phyloP scores from a whole-genome alignment of 92 coral and sea anemone species.

The Montipora capitata region DNA sequence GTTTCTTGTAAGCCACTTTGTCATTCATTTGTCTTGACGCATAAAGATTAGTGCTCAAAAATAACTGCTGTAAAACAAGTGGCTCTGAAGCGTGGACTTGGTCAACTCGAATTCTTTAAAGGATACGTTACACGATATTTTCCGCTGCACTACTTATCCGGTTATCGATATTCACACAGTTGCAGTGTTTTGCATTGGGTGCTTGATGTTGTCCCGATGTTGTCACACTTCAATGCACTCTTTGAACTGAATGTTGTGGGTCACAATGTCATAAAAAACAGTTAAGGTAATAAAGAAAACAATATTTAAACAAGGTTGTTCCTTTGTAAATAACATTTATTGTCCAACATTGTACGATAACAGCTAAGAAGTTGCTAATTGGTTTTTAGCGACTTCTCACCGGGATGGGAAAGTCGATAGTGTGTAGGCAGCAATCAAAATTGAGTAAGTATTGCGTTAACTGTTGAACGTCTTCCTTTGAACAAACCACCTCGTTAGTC shows the following conservation, averaged over 20 bases:
- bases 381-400: not conserved
- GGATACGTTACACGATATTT: not conserved
- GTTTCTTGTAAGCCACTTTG: slow-evolving; percentile 17
- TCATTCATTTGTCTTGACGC: slow-evolving; percentile 33
- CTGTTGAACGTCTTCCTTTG: too few relatives aligned
- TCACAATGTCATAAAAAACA: too few relatives aligned
- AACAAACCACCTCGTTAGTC: too few relatives aligned
- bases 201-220: not conserved
- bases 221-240: slow-evolving; percentile 7
- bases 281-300: not conserved
- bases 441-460: too few relatives aligned
- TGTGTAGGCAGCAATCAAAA: too few relatives aligned
- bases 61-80: not conserved
- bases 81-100: not conserved
- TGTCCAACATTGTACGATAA: too few relatives aligned
- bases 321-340: too few relatives aligned
- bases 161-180: not conserved
- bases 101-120: not conserved
- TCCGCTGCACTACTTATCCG: not conserved
- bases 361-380: too few relatives aligned
- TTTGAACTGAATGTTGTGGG: not conserved
- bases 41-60: slow-evolving; percentile 15
- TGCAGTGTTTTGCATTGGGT: not conserved
- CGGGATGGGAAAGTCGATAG: too few relatives aligned
- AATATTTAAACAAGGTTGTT: too few relatives aligned